Conservation (phyloP, 2,888 invertebrate genomes). For the Silvanus unidentatus region DNA sequence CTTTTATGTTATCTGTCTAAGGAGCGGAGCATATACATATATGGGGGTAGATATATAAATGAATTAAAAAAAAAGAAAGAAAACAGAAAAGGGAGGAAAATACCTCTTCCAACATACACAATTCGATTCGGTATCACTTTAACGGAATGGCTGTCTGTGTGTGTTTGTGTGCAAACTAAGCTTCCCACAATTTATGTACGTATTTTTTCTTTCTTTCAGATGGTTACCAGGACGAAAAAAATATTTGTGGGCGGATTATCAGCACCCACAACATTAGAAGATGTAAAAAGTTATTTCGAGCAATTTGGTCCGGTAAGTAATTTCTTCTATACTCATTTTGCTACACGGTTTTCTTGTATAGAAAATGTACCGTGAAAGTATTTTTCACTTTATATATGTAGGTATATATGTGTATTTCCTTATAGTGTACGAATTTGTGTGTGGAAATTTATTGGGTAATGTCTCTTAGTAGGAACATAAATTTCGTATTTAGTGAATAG, state of each 20-base stretch:
- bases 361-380: neutral
- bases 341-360: neutral
- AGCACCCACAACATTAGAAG: conserved; percentile 98
- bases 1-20: conserved; percentile 1
- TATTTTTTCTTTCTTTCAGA: conserved; percentile 56
- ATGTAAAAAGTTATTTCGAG: conserved; percentile 99
- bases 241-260: conserved; percentile 99
- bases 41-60: neutral
- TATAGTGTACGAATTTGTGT: too few relatives aligned
- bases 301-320: conserved; percentile 97
- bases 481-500: too few relatives aligned
- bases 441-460: too few relatives aligned
- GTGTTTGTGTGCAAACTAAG: neutral
- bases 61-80: neutral
- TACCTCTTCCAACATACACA: neutral
- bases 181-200: neutral
- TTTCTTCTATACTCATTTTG: neutral
- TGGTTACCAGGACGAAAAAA: conserved; percentile 99
- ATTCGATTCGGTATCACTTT: too few relatives aligned
- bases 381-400: too few relatives aligned
- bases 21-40: neutral
- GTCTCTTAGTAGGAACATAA: too few relatives aligned
- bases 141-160: neutral
- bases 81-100: too few relatives aligned
- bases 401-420: too few relatives aligned